These are phyloP conservation scores for Stichopus chloronotus DNA, from an alignment of 35 echinoderm and acorn worm genomes.

Conservation along the genomic window DNA sequence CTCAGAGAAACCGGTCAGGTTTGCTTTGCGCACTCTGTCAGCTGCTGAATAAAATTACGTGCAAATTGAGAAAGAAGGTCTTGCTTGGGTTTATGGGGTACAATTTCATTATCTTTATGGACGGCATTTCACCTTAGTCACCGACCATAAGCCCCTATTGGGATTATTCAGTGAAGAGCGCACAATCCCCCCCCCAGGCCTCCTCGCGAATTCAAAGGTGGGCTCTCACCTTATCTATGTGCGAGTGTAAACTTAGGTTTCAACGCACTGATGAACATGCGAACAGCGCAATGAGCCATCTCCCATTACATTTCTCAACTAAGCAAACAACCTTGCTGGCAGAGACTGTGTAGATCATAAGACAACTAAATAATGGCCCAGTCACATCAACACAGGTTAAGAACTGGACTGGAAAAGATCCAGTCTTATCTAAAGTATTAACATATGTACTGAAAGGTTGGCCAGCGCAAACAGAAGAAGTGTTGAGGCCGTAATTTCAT, in stretches of 20 bases:
- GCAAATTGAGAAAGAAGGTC: constrained; percentile 76
- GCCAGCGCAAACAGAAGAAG: constrained; percentile 21
- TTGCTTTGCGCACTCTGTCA: constrained; percentile 64
- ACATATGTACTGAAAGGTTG: constrained; percentile 59
- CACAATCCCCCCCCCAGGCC: background rate
- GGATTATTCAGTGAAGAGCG: constrained; percentile 54
- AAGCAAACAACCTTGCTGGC: background rate
- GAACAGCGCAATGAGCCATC: constrained; percentile 61
- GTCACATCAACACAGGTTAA: background rate
- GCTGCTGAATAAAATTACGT: constrained; percentile 62
- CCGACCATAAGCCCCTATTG: constrained; percentile 74
- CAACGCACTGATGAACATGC: constrained; percentile 16
- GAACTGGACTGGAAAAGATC: background rate
- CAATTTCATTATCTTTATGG: constrained; percentile 80
- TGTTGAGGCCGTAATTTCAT: constrained; percentile 58
- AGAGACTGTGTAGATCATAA: background rate
- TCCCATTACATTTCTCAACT: background rate
- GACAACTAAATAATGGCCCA: background rate
- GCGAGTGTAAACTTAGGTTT: constrained; percentile 44
- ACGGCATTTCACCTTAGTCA: constrained; percentile 60
- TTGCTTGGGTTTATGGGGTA: constrained; percentile 63
- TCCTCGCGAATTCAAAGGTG: constrained; percentile 62
- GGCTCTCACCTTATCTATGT: constrained; percentile 57
- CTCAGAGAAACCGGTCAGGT: constrained; percentile 54
- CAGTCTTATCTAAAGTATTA: constrained; percentile 1